A percentile compares a stretch with the other conserved stretches of the same genome.
Conservation (phyloP, 2,797 vertebrate species). For the Eulemur rubriventer region DNA sequence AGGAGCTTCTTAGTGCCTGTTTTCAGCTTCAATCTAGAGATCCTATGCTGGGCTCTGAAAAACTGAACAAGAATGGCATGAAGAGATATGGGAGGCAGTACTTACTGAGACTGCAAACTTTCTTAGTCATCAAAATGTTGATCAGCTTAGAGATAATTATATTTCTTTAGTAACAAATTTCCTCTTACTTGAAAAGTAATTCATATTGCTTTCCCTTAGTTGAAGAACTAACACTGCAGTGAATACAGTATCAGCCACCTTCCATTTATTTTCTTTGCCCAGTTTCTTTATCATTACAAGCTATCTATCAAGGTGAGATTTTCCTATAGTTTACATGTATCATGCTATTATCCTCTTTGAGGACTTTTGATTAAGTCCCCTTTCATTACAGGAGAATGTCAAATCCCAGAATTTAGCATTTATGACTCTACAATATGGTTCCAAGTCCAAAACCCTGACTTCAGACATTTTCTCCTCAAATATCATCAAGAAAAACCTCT, state of each 20-base stretch:
- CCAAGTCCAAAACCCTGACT: not conserved
- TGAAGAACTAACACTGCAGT: not conserved
- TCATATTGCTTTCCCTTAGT: not conserved
- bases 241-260: not conserved
- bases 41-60: not conserved
- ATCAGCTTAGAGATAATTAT: not conserved
- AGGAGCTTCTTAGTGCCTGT: not conserved
- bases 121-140: not conserved
- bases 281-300: not conserved
- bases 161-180: not conserved
- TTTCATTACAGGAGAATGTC: not conserved
- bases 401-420: not conserved
- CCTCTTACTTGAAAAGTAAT: not conserved
- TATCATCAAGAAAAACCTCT: not conserved
- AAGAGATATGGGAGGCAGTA: not conserved
- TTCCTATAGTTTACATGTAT: not conserved
- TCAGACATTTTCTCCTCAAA: not conserved
- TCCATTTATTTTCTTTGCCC: not conserved
- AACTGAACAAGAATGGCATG: not conserved
- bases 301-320: not conserved
- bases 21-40: not conserved
- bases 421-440: not conserved
- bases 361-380: not conserved
- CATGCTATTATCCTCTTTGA: not conserved
- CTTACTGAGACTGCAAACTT: not conserved